Evolutionary conservation across 1,140 invertebrate genomes (phyloP).

Genomic region (Cydia pomonella): DNA sequence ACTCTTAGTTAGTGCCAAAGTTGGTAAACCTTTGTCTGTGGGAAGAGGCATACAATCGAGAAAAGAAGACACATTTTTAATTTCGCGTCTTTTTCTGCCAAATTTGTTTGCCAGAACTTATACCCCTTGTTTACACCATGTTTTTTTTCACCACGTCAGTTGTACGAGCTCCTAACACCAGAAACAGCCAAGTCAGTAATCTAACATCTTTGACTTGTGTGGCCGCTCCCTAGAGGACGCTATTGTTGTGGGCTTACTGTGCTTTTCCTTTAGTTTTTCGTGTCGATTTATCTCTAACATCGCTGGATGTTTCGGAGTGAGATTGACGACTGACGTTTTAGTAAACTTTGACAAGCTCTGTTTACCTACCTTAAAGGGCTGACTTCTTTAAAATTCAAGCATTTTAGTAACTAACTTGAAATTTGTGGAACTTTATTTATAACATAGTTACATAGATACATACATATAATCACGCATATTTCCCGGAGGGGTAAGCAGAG

Average conservation of each 20-base stretch:
- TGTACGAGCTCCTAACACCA: neutral
- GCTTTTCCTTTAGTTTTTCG: constrained; percentile 21
- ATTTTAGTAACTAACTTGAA: too few species aligned
- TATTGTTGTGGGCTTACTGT: neutral
- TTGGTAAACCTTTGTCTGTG: too few species aligned
- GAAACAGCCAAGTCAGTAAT: constrained; percentile 16
- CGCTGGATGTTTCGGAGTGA: neutral
- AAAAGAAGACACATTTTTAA: too few species aligned
- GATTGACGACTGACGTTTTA: neutral
- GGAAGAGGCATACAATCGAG: too few species aligned
- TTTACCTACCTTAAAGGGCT: too few species aligned
- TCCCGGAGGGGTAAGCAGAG: too few species aligned
- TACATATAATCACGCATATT: too few species aligned
- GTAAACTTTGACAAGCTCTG: neutral
- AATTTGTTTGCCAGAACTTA: too few species aligned
- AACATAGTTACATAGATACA: too few species aligned
- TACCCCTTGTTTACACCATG: neutral
- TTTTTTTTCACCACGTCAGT: neutral
- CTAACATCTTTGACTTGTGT: constrained; percentile 17
- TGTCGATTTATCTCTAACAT: constrained; percentile 1
- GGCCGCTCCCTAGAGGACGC: neutral
- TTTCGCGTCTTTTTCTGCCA: neutral
- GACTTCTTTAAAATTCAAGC: too few species aligned
- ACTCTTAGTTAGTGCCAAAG: too few species aligned
- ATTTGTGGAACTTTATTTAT: too few species aligned